phyloP scores from a whole-genome alignment of 30 jellyfish, hydroid and myxozoan species.

The Chironex yamaguchii region DNA sequence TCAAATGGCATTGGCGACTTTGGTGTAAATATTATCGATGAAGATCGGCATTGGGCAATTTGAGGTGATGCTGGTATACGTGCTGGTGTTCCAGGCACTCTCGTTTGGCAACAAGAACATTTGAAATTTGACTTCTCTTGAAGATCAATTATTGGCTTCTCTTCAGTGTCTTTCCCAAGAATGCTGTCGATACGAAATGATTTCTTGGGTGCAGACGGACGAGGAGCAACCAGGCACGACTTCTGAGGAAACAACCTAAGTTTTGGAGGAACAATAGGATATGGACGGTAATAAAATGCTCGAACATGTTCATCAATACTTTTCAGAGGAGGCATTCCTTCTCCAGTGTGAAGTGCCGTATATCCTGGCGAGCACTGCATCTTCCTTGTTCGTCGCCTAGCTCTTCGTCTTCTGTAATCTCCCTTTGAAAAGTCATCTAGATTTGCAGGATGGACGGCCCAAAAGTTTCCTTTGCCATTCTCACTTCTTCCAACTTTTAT shows the following conservation, averaged over 20 bases:
- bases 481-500: constrained; percentile 90
- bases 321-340: not conserved
- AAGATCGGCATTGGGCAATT: too few relatives aligned
- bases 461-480: constrained; percentile 91
- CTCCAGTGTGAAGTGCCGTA: not conserved
- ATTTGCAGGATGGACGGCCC: constrained; percentile 93
- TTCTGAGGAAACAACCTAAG: not conserved
- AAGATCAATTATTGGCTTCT: too few relatives aligned
- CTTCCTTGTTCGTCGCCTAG: constrained; percentile 71
- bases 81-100: too few relatives aligned
- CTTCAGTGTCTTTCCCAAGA: constrained; percentile 46
- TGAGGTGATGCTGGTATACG: too few relatives aligned
- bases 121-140: too few relatives aligned
- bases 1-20: too few relatives aligned
- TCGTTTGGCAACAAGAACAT: too few relatives aligned
- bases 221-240: not conserved
- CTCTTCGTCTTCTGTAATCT: constrained; percentile 86
- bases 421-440: constrained; percentile 88
- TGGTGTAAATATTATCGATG: too few relatives aligned
- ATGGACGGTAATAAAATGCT: not conserved
- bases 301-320: not conserved
- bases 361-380: constrained; percentile 33
- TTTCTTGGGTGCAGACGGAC: constrained; percentile 13
- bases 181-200: constrained; percentile 76
- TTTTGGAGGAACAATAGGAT: not conserved